Percentiles rank a stretch among this genome's conserved stretches.
phyloP scores from a whole-genome alignment of 2,888 invertebrate genomes.

The Vannuccia rotundouncinata region DNA sequence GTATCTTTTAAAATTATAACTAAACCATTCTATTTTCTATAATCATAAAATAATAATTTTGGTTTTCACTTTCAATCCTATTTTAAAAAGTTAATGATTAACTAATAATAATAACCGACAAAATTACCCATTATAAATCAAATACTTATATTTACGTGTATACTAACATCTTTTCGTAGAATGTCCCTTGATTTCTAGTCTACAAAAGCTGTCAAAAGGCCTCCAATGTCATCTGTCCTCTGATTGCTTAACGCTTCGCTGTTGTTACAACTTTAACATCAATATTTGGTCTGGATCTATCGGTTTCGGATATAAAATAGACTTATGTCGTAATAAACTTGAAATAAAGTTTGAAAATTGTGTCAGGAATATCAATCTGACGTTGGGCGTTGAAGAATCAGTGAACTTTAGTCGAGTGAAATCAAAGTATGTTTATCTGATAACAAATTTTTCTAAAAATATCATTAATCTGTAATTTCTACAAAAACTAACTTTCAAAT shows the following conservation, averaged over 20 bases:
- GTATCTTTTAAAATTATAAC: no score
- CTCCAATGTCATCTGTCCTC: constrained; percentile 38
- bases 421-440: neutral
- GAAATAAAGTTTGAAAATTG: constrained; percentile 40
- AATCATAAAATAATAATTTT: no score
- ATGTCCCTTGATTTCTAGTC: constrained; percentile 41
- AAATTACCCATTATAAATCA: no score
- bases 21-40: no score
- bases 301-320: constrained; percentile 38
- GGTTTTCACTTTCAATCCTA: no score
- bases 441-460: no score
- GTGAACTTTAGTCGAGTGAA: neutral
- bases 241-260: constrained; percentile 41
- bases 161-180: no score
- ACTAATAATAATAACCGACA: no score
- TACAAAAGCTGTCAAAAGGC: constrained; percentile 40
- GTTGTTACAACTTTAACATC: constrained; percentile 40
- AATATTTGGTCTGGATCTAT: constrained; percentile 38
- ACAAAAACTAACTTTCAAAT: no score
- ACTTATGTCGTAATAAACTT: constrained; percentile 40
- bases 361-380: neutral
- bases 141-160: no score
- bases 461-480: no score
- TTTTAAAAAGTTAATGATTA: no score
- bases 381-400: neutral